phyloP scores from a whole-genome alignment of 2,797 vertebrate species.

The Leptodactylus fallax region DNA sequence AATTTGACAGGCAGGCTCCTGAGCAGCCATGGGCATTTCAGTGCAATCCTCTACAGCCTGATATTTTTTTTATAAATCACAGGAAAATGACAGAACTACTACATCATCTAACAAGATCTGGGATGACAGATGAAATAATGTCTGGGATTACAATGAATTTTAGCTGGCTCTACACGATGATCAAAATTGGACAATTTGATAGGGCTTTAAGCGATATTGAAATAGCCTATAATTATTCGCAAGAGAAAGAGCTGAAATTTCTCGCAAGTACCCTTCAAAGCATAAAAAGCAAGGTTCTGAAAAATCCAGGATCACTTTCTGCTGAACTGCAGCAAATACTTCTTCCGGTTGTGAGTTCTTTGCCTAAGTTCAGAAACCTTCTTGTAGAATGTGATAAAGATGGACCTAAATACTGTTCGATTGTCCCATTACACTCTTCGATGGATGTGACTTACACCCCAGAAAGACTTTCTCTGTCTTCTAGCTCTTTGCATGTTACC shows the following conservation, averaged over 20 bases:
- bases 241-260: constrained; percentile 98
- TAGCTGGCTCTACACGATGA: constrained; percentile 99
- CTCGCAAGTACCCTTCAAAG: constrained; percentile 90
- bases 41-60: constrained; percentile 95
- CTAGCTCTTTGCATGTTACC: constrained; percentile 95
- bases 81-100: constrained; percentile 98
- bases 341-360: constrained; percentile 93
- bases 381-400: constrained; percentile 98
- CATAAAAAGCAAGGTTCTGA: constrained; percentile 92
- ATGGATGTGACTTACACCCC: constrained; percentile 98
- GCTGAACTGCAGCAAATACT: constrained; percentile 97
- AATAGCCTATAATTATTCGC: constrained; percentile 90
- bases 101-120: constrained; percentile 91
- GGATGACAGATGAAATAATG: constrained; percentile 94
- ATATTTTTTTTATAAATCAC: constrained; percentile 98
- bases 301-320: constrained; percentile 93
- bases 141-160: constrained; percentile 99
- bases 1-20: constrained; percentile 93
- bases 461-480: constrained; percentile 90
- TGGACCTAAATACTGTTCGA: constrained; percentile 97
- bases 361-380: constrained; percentile 96
- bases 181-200: constrained; percentile 97
- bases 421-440: constrained; percentile 96
- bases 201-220: constrained; percentile 94
- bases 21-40: constrained; percentile 99